A percentile compares a stretch with the other conserved stretches of the same genome.
phyloP scores from a whole-genome alignment of 2,797 vertebrate species.

The Hemibagrus guttatus region DNA sequence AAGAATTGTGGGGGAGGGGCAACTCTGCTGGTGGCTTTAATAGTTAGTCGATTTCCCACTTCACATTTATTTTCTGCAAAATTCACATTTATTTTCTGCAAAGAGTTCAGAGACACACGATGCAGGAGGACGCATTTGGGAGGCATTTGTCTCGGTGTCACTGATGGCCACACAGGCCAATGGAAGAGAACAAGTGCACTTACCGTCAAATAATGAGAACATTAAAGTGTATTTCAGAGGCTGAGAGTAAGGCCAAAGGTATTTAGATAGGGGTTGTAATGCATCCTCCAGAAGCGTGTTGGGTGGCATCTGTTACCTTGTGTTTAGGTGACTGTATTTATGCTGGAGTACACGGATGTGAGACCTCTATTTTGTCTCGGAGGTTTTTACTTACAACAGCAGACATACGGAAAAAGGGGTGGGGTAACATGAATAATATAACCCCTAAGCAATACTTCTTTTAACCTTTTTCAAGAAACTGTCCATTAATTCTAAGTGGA shows the following conservation, averaged over 20 bases:
- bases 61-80: slow-evolving; percentile 58
- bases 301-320: slow-evolving; percentile 67
- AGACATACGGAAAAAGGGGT: background rate
- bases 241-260: slow-evolving; percentile 58
- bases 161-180: slow-evolving; percentile 59
- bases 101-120: slow-evolving; percentile 60
- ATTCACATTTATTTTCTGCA: slow-evolving; percentile 58
- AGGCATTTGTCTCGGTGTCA: slow-evolving; percentile 43
- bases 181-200: slow-evolving; percentile 59
- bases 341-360: slow-evolving; percentile 56
- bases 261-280: slow-evolving; percentile 65
- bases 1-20: background rate
- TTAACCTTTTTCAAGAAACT: slow-evolving; percentile 64
- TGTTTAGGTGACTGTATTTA: slow-evolving; percentile 52
- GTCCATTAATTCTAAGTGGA: slow-evolving; percentile 78
- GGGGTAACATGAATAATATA: slow-evolving; percentile 60
- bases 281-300: slow-evolving; percentile 56
- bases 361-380: slow-evolving; percentile 63
- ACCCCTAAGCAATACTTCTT: slow-evolving; percentile 48
- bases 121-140: slow-evolving; percentile 29
- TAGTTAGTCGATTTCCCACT: slow-evolving; percentile 46
- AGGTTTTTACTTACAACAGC: slow-evolving; percentile 37
- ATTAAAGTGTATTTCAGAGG: slow-evolving; percentile 62
- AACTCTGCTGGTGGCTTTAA: slow-evolving; percentile 45
- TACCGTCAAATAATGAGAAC: slow-evolving; percentile 64